Evolutionary conservation across 1,140 invertebrate genomes (phyloP), one percentile per base, ranked within the genome.

Genomic region (Uloborus diversus): DNA sequence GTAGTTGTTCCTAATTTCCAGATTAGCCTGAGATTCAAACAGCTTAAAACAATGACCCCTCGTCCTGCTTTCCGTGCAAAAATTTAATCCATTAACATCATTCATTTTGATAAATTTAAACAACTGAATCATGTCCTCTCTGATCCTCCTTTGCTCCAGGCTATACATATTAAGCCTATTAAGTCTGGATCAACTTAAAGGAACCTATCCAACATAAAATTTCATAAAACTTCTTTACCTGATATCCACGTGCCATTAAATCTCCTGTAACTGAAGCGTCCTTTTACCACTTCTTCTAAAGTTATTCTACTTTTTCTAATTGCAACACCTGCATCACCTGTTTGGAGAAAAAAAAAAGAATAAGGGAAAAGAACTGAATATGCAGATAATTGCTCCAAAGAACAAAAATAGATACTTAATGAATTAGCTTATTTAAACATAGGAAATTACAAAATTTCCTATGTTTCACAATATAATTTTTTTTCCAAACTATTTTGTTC

Each of bases 241-340:
- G 82, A 78, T 35, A 83, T 78, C 82, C 82, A 83, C 61, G 76
- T 59, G 17, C 80, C 80, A 78, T 83, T 81, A 59, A 66, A 80
- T 42, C 42, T 51, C 28, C 59, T 70, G 25, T 81, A 70, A 32
- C 71, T 59, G 66, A 81, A 83, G 30, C 70, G 47, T n/a, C 68
- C 59, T 33, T 66, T 57, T 20, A 83, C 47, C 14, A 83, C 78
- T 62, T 83, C 82, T 53, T 71, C 78, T 57, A 83, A 32, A 28
- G 47, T 62, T 47, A 83, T 56, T 64, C 78, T 73, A 51, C 27
- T 70, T 70, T 80, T 79, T 51, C 79, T 80, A 11, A 79, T 20
- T 33, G 73, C 57, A 20, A 33, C 49, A 28, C 71, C 70, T 57
- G 65, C 61, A 30, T 83, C 82, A 61, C 79, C 82, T 83, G 30